A percentile compares a stretch with the other conserved stretches of the same genome.
phyloP scores from a whole-genome alignment of 64 coral and sea anemone genomes.

The Porites australiensis region DNA sequence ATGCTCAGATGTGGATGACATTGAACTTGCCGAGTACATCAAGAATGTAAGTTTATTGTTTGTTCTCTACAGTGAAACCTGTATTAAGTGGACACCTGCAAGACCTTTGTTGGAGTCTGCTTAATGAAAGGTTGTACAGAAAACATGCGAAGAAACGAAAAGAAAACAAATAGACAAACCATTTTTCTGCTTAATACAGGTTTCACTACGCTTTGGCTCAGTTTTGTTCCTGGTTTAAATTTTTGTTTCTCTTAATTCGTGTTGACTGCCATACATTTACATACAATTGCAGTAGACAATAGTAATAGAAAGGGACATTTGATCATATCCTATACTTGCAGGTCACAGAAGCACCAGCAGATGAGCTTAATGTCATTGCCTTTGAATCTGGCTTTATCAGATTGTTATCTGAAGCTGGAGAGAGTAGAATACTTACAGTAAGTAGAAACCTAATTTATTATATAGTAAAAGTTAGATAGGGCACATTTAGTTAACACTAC shows the following conservation, averaged over 20 bases:
- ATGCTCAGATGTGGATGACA: slow-evolving; percentile 39
- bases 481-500: too few relatives aligned
- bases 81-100: background rate
- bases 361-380: slow-evolving; percentile 27
- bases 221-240: background rate
- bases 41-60: slow-evolving; percentile 28
- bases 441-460: slow-evolving; percentile 20
- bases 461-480: too few relatives aligned
- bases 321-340: background rate
- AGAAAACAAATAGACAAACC: too few relatives aligned
- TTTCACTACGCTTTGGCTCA: too few relatives aligned
- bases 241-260: background rate
- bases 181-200: too few relatives aligned
- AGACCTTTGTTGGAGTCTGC: too few relatives aligned
- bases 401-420: slow-evolving; percentile 71
- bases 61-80: background rate
- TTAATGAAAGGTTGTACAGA: too few relatives aligned
- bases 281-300: background rate
- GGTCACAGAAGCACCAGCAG: slow-evolving; percentile 47
- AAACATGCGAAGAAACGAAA: too few relatives aligned
- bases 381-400: slow-evolving; percentile 44
- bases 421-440: slow-evolving; percentile 60
- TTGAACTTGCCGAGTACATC: slow-evolving; percentile 31
- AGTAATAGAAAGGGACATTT: background rate
- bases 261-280: background rate